phyloP scores from a whole-genome alignment of 2,888 invertebrate genomes.

The Pachliopta kotzebuea region DNA sequence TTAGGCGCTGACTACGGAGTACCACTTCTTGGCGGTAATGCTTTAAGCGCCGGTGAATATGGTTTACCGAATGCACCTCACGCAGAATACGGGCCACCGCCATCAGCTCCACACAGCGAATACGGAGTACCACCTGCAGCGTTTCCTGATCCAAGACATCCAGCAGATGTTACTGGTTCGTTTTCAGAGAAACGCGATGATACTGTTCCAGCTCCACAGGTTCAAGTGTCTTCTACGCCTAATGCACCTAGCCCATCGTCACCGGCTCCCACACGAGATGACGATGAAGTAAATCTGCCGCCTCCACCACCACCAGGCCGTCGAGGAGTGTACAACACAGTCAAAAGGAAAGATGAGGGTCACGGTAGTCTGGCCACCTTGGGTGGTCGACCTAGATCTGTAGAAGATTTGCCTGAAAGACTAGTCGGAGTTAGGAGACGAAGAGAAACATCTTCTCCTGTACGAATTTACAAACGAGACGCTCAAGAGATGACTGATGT shows the following conservation, averaged over 20 bases:
- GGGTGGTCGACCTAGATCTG: conserved; percentile 93
- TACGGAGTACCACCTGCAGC: conserved; percentile 90
- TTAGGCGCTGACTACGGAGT: conserved; percentile 85
- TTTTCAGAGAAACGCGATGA: conserved; percentile 91
- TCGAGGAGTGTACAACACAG: conserved; percentile 89
- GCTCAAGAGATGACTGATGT: conserved; percentile 96
- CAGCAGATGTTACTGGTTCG: conserved; percentile 89
- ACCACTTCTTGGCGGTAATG: conserved; percentile 82
- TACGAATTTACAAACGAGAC: conserved; percentile 90
- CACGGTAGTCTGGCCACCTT: conserved; percentile 90
- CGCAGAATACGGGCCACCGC: conserved; percentile 87
- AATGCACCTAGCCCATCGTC: conserved; percentile 80
- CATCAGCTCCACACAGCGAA: conserved; percentile 82
- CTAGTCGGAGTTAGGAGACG: conserved; percentile 87
- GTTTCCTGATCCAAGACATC: conserved; percentile 93
- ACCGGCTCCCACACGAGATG: conserved; percentile 78
- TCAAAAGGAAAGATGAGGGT: conserved; percentile 89
- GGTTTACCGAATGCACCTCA: conserved; percentile 78
- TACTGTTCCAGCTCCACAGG: conserved; percentile 90
- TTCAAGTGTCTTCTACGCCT: conserved; percentile 88
- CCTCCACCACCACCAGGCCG: conserved; percentile 93
- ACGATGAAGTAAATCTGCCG: conserved; percentile 86
- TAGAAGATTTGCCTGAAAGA: conserved; percentile 90
- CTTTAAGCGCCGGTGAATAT: conserved; percentile 83
- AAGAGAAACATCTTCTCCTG: conserved; percentile 82